These are phyloP conservation scores for Chelidonichthys spinosus DNA, from an alignment of 2,797 vertebrate genomes.

Conservation along the genomic window DNA sequence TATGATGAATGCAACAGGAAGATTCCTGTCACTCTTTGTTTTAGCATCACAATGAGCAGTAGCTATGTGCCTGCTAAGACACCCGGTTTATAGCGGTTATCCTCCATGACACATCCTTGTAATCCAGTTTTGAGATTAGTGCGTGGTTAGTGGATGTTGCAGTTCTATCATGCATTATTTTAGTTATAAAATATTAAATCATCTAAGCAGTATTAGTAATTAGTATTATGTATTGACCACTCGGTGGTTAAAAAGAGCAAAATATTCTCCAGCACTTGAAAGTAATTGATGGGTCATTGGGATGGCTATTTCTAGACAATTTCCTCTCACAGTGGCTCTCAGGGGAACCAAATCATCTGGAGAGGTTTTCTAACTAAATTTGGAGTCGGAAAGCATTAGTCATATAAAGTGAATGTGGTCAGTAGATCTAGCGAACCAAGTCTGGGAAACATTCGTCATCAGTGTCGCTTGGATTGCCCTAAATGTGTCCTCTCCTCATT, in stretches of 20 bases:
- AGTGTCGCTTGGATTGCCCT: constrained; percentile 7
- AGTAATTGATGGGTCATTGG: constrained; percentile 46
- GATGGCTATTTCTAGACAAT: constrained; percentile 46
- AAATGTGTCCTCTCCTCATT: constrained; percentile 33
- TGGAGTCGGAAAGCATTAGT: constrained; percentile 64
- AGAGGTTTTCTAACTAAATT: constrained; percentile 57
- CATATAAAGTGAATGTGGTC: constrained; percentile 35
- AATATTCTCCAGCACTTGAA: not conserved
- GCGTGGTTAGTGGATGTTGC: constrained; percentile 35
- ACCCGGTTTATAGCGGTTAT: constrained; percentile 16
- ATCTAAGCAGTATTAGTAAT: constrained; percentile 14
- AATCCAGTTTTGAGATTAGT: constrained; percentile 56
- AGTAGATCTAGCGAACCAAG: constrained; percentile 32
- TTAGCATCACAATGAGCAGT: constrained; percentile 26
- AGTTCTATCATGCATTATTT: constrained; percentile 12
- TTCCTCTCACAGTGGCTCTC: constrained; percentile 44
- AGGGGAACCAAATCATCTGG: constrained; percentile 39
- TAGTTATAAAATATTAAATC: constrained; percentile 27
- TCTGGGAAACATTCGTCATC: constrained; percentile 29
- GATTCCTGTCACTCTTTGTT: constrained; percentile 12
- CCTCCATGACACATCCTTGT: constrained; percentile 19
- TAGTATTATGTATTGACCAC: not conserved
- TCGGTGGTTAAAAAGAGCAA: constrained; percentile 3
- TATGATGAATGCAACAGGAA: constrained; percentile 15
- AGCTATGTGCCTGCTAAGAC: constrained; percentile 11